A percentile compares a stretch with the other conserved stretches of the same genome.
phyloP scores from a whole-genome alignment of 2,888 invertebrate genomes.

The Mongoloraphidia duomilia region DNA sequence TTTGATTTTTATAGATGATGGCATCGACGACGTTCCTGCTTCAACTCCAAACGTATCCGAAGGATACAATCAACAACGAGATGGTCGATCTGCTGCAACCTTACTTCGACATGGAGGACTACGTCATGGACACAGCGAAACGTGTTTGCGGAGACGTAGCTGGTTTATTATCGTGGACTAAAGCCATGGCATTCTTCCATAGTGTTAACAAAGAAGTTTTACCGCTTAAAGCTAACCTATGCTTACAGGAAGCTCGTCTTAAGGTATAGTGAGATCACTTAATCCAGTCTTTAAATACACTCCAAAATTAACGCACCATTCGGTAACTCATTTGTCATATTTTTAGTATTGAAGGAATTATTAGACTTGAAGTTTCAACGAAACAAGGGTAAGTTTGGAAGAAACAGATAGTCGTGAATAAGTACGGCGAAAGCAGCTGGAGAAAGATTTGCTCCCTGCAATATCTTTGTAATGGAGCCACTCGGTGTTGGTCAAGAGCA shows the following conservation, averaged over 20 bases:
- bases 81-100: slow-evolving; percentile 87
- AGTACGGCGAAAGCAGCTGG: too few relatives aligned
- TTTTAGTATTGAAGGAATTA: too few relatives aligned
- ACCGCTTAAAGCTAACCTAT: slow-evolving; percentile 82
- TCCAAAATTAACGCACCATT: too few relatives aligned
- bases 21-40: slow-evolving; percentile 83
- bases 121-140: slow-evolving; percentile 91
- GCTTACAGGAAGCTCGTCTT: slow-evolving; percentile 78
- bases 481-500: too few relatives aligned
- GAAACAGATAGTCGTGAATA: too few relatives aligned
- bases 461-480: too few relatives aligned
- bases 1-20: slow-evolving; percentile 58
- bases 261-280: slow-evolving; percentile 35
- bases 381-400: too few relatives aligned
- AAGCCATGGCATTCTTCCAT: slow-evolving; percentile 91
- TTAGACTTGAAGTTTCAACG: too few relatives aligned
- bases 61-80: slow-evolving; percentile 93
- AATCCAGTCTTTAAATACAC: too few relatives aligned
- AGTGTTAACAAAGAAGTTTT: slow-evolving; percentile 93
- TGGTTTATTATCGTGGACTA: slow-evolving; percentile 89
- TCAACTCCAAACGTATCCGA: slow-evolving; percentile 87
- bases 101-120: slow-evolving; percentile 92
- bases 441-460: too few relatives aligned
- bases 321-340: too few relatives aligned
- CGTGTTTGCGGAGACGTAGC: slow-evolving; percentile 95